A percentile compares a stretch with the other conserved stretches of the same genome.
These are phyloP conservation scores for Bimastos eiseni DNA, from an alignment of 2,888 invertebrate species.

Conservation along the genomic window DNA sequence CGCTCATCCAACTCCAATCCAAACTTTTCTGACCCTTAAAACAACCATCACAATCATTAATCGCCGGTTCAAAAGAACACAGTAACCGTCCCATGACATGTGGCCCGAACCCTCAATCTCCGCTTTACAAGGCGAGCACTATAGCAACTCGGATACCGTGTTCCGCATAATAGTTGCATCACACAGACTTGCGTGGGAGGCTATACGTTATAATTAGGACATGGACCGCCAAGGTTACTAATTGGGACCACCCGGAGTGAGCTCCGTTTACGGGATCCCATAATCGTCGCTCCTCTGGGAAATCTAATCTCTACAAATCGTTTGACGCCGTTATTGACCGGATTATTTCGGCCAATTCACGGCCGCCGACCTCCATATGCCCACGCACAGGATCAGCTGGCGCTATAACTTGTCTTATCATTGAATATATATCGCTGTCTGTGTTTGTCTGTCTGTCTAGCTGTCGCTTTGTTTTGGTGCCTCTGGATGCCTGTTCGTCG, in stretches of 20 bases:
- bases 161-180: not conserved
- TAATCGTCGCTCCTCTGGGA: not conserved
- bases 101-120: no score
- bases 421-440: not conserved
- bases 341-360: not conserved
- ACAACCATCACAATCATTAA: no score
- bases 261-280: not conserved
- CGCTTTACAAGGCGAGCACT: no score
- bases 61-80: no score
- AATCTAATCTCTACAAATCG: not conserved
- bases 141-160: no score
- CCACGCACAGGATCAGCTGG: not conserved
- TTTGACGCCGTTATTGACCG: not conserved
- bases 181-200: not conserved
- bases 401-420: no score
- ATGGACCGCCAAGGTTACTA: not conserved
- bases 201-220: not conserved
- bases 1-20: no score
- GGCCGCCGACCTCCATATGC: not conserved
- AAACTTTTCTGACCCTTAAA: no score
- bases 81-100: no score
- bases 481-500: not conserved
- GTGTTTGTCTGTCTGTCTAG: conserved; percentile 7
- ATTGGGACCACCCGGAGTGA: not conserved
- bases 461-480: not conserved